A percentile compares a stretch with the other conserved stretches of the same genome.
Conservation (phyloP, 2,888 invertebrate genomes). For the Eurytoma californica region DNA sequence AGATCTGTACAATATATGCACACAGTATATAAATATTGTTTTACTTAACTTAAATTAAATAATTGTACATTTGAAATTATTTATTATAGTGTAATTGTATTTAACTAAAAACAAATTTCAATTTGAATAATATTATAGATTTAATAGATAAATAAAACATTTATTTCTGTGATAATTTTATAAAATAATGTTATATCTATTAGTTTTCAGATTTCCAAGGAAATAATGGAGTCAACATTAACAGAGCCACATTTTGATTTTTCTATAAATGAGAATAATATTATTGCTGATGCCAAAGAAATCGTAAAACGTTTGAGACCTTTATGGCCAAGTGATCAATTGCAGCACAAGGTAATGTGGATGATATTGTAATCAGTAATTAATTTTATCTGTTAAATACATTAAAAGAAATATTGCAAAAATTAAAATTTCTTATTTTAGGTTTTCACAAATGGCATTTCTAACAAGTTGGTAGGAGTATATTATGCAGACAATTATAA, state of each 20-base stretch:
- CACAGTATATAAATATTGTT: too few relatives aligned
- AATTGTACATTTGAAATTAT: too few relatives aligned
- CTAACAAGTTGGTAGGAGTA: conserved; percentile 90
- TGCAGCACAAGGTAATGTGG: conserved; percentile 83
- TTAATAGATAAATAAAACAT: too few relatives aligned
- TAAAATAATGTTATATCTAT: too few relatives aligned
- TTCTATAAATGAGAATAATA: conserved; percentile 81
- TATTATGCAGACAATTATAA: conserved; percentile 74
- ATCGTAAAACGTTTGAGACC: conserved; percentile 84
- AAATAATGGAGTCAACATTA: conserved; percentile 29
- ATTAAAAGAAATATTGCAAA: neutral
- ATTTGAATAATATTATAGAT: too few relatives aligned
- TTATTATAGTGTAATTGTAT: too few relatives aligned
- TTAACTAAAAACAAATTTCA: too few relatives aligned
- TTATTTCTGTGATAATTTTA: too few relatives aligned
- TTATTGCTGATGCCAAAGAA: conserved; percentile 81
- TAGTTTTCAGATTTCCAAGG: neutral
- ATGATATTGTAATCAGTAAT: conserved; percentile 2
- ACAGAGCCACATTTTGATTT: conserved; percentile 77
- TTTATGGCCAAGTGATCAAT: conserved; percentile 80
- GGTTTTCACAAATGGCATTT: conserved; percentile 95
- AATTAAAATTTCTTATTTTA: conserved; percentile 71
- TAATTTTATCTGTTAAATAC: neutral
- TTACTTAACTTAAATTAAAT: too few relatives aligned
- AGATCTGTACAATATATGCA: too few relatives aligned